These are phyloP conservation scores for Tigriopus californicus DNA, from an alignment of 2,888 invertebrate species.

Conservation along the genomic window DNA sequence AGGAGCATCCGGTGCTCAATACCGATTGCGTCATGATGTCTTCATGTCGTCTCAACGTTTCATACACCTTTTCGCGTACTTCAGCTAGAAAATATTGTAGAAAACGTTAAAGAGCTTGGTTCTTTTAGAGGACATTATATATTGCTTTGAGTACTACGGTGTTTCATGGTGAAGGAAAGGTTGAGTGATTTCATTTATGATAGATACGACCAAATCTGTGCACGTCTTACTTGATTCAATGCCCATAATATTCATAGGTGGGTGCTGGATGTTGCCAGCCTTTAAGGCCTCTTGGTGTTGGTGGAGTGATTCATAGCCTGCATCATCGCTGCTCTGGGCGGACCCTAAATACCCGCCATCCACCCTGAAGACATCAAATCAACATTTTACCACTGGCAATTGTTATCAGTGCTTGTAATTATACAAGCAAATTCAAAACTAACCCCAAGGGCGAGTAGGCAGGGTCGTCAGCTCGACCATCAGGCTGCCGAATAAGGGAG, in stretches of 20 bases:
- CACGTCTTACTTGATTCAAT: slow-evolving; percentile 6
- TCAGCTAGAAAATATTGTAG: background rate
- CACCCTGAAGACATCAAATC: background rate
- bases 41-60: background rate
- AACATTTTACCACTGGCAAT: background rate
- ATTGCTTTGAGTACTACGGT: background rate
- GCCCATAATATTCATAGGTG: background rate
- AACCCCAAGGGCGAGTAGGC: background rate
- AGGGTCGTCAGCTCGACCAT: slow-evolving; percentile 9
- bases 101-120: background rate
- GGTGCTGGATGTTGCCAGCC: background rate
- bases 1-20: too few relatives aligned
- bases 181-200: background rate
- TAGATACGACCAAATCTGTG: background rate
- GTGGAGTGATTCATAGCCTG: slow-evolving; percentile 20
- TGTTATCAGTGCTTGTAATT: background rate
- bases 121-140: too few relatives aligned
- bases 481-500: slow-evolving; percentile 1
- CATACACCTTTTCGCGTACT: slow-evolving; percentile 8
- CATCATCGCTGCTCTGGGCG: slow-evolving; percentile 17
- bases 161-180: background rate
- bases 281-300: background rate
- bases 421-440: background rate
- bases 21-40: too few relatives aligned
- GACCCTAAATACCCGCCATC: background rate